Evolutionary conservation across 1,140 invertebrate genomes (phyloP).

Genomic region (Conopomorpha cramerella): DNA sequence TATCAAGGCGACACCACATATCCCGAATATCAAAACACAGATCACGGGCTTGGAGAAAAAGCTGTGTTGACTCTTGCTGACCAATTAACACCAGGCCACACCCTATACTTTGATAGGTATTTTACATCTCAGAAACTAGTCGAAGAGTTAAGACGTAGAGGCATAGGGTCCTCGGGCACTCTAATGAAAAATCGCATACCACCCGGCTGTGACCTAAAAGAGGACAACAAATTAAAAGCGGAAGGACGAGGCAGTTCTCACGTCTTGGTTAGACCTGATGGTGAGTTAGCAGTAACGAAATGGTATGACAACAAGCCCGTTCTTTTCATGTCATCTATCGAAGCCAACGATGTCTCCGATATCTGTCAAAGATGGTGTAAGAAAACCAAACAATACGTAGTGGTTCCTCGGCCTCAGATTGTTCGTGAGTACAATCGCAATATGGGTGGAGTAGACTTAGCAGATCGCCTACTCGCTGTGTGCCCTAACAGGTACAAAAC

Average conservation of each 20-base stretch:
- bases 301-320: conserved; percentile 10
- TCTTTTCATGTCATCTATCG: conserved; percentile 2
- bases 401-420: too few relatives aligned
- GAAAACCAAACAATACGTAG: too few relatives aligned
- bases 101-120: conserved; percentile 7
- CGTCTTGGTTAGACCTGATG: conserved; percentile 3
- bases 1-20: conserved; percentile 8
- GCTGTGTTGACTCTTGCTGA: conserved; percentile 1
- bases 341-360: conserved; percentile 1
- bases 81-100: conserved; percentile 8
- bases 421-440: too few relatives aligned
- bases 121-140: conserved; percentile 6
- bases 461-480: conserved; percentile 1
- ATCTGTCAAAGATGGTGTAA: conserved; percentile 6
- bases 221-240: conserved; percentile 4
- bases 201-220: too few relatives aligned
- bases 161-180: too few relatives aligned
- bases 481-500: conserved; percentile 1
- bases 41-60: too few relatives aligned
- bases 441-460: too few relatives aligned
- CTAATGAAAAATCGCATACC: too few relatives aligned
- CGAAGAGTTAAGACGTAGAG: conserved; percentile 1
- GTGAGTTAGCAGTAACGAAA: conserved; percentile 5
- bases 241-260: neutral
- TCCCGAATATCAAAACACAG: too few relatives aligned